Base-by-base conservation (phyloP, 1,140 invertebrate species). In the Sycobia sp. region DNA sequence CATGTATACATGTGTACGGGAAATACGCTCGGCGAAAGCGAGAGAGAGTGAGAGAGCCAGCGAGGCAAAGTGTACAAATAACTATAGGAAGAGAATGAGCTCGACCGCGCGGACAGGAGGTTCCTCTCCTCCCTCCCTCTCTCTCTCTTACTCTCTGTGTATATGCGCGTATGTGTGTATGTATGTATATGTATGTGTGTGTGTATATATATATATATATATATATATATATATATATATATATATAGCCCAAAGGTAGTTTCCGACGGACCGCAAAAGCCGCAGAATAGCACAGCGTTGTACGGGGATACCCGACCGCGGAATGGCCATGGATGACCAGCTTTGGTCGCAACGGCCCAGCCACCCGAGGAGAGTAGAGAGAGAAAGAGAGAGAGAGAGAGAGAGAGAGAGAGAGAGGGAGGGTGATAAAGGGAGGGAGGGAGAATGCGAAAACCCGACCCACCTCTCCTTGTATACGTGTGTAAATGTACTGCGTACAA, bases 261-360 rank as follows among this genome's bases (percentile, higher is more conserved):
- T 71, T 72, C 68, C 69, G 65, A 61, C 69, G 57, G 67, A 75
- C 73, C 73, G 66, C 73, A 72, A 63, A 72, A 73, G 69, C 72
- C 72, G 49, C 73, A 68, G 68, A 63, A 68, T 72, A 64, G 73
- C 69, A 70, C n/a, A n/a, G n/a, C n/a, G n/a, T n/a, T n/a, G 73
- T 67, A 68, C 68, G 65, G 68, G 66, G 65, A 69, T 71, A 71
- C 64, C 68, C 68, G 68, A 75, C 71, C 73, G 67, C 70, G 69
- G 65, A 70, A 67, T 69, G 72, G 69, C 72, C 69, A 67, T 72
- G 72, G 69, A 70, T 70, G 69, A 69, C 70, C 71, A 73, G 71
- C 72, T 69, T 68, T 69, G 69, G 69, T 68, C 67, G 67, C 68
- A 68, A 41, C 25, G 20, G 32, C 39, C 41, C 10, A 22, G 11